A percentile compares a stretch with the other conserved stretches of the same genome.
Evolutionary conservation across 2,888 invertebrate genomes (phyloP).

Genomic region (Sericinus montela): DNA sequence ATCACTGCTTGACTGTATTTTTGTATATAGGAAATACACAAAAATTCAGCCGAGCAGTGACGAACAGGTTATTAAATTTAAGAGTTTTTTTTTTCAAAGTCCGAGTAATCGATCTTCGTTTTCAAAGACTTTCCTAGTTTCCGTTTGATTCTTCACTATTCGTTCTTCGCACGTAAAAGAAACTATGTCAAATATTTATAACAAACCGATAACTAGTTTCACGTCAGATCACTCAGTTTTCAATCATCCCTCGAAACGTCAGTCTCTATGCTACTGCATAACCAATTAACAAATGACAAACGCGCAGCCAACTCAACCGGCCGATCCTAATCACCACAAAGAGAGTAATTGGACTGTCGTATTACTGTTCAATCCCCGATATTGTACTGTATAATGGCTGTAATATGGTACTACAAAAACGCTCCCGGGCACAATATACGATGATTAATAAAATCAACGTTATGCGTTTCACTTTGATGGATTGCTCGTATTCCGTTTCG

Average conservation of each 20-base stretch:
- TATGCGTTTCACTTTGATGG: slow-evolving; percentile 13
- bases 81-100: too few species aligned
- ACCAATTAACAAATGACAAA: slow-evolving; percentile 24
- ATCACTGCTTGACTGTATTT: too few species aligned
- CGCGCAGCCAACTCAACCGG: slow-evolving; percentile 24
- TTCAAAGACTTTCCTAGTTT: too few species aligned
- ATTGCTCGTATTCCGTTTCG: slow-evolving; percentile 6
- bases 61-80: too few species aligned
- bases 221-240: slow-evolving; percentile 2
- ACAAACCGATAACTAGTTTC: not conserved
- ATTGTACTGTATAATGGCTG: slow-evolving; percentile 27
- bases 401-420: slow-evolving; percentile 31
- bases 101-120: too few species aligned
- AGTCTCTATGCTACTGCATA: slow-evolving; percentile 5
- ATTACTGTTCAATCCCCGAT: slow-evolving; percentile 31
- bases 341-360: slow-evolving; percentile 28
- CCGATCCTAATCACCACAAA: slow-evolving; percentile 31
- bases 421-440: slow-evolving; percentile 19
- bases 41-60: too few species aligned
- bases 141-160: too few species aligned
- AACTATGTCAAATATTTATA: not conserved
- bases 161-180: too few species aligned
- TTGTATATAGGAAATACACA: too few species aligned
- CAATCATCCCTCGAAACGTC: not conserved
- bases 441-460: slow-evolving; percentile 10